Conservation (phyloP, 2,888 invertebrate species). For the Aphidius colemani region DNA sequence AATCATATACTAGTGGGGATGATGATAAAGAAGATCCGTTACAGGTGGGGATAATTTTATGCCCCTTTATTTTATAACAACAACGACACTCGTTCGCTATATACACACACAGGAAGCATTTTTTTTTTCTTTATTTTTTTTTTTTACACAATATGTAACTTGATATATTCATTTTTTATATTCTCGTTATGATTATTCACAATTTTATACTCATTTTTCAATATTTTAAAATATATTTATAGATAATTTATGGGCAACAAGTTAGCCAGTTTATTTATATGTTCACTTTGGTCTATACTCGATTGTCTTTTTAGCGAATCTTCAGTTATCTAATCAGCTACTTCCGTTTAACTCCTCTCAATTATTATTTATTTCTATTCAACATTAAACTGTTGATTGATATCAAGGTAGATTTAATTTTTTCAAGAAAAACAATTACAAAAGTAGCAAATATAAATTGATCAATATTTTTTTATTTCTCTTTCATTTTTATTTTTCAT, state of each 20-base stretch:
- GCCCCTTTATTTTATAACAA: not conserved
- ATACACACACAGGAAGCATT: not conserved
- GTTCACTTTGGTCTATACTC: no score
- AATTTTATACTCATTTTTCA: constrained; percentile 32
- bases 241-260: no score
- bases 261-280: no score
- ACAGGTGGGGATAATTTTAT: constrained; percentile 25
- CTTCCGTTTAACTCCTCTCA: not conserved
- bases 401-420: no score
- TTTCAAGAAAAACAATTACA: no score
- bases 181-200: constrained; percentile 17
- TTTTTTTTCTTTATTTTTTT: not conserved
- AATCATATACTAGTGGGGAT: not conserved
- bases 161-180: constrained; percentile 22
- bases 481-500: constrained; percentile 12
- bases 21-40: not conserved
- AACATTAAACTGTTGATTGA: no score
- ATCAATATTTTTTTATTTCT: no score
- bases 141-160: constrained; percentile 5
- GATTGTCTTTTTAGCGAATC: no score
- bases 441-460: no score
- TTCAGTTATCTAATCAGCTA: no score
- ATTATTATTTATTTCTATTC: not conserved
- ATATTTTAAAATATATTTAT: not conserved
- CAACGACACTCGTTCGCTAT: constrained; percentile 1